Conservation (phyloP, 2,888 invertebrate species). For the Cataglyphis albicans region DNA sequence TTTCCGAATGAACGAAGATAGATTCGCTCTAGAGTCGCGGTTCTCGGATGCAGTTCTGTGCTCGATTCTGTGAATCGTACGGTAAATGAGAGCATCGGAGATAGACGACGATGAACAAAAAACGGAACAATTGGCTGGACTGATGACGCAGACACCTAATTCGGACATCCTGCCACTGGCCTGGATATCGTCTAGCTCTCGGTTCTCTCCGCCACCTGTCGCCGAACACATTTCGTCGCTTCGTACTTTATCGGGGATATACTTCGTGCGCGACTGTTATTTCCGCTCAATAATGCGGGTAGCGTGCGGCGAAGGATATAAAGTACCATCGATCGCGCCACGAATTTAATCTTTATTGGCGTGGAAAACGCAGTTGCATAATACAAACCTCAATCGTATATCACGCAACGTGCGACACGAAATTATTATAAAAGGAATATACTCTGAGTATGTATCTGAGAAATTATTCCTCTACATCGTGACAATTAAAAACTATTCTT, state of each 20-base stretch:
- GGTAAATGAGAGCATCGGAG: slow-evolving; percentile 1
- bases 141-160: slow-evolving; percentile 75
- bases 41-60: slow-evolving; percentile 3
- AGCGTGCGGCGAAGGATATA: slow-evolving; percentile 1
- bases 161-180: slow-evolving; percentile 74
- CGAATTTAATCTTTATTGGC: slow-evolving; percentile 26
- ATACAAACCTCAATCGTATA: neutral
- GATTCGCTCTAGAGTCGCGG: neutral
- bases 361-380: neutral
- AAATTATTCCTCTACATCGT: neutral
- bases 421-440: neutral
- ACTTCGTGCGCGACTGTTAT: neutral
- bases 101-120: slow-evolving; percentile 54
- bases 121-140: slow-evolving; percentile 71
- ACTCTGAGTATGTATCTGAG: neutral
- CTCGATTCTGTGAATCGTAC: slow-evolving; percentile 32
- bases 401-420: slow-evolving; percentile 6
- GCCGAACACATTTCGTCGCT: neutral
- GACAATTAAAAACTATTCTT: neutral
- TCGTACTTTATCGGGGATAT: slow-evolving; percentile 11
- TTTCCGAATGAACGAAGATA: neutral
- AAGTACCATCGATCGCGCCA: neutral
- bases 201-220: slow-evolving; percentile 4
- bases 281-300: slow-evolving; percentile 7
- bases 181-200: slow-evolving; percentile 58